phyloP scores from a whole-genome alignment of 92 coral and sea anemone genomes.

The Parazoanthus darwini region DNA sequence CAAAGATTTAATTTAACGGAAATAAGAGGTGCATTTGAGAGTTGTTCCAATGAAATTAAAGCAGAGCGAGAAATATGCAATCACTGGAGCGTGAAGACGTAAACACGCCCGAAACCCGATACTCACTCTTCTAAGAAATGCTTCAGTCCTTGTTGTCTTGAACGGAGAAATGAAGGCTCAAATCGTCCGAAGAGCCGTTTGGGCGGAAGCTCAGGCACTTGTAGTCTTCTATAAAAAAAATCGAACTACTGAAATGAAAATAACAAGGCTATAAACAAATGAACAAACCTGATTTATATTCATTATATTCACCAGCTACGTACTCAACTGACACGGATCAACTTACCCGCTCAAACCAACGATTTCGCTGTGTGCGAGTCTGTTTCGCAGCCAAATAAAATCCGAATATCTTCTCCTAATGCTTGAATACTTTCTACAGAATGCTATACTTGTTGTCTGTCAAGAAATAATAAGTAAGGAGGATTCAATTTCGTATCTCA shows the following conservation, averaged over 20 bases:
- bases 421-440: conserved; percentile 77
- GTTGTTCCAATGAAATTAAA: too few species aligned
- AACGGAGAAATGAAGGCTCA: conserved; percentile 65
- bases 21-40: too few species aligned
- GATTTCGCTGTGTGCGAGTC: conserved; percentile 77
- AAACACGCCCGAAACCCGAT: not conserved
- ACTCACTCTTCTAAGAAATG: conserved; percentile 78
- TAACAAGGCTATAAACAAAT: not conserved
- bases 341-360: conserved; percentile 84
- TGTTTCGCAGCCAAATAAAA: conserved; percentile 86
- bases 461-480: not conserved
- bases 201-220: conserved; percentile 84
- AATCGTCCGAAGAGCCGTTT: conserved; percentile 83
- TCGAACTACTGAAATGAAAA: not conserved
- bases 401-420: conserved; percentile 92
- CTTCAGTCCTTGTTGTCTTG: conserved; percentile 77
- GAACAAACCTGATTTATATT: not conserved
- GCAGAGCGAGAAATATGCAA: not conserved
- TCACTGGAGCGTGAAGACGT: conserved; percentile 10
- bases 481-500: not conserved
- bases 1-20: too few species aligned
- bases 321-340: not conserved
- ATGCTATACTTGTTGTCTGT: conserved; percentile 87
- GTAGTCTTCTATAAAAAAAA: conserved; percentile 48
- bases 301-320: too few species aligned